Evolutionary conservation across 1,140 invertebrate genomes (phyloP).

Genomic region (Heliothis virescens): DNA sequence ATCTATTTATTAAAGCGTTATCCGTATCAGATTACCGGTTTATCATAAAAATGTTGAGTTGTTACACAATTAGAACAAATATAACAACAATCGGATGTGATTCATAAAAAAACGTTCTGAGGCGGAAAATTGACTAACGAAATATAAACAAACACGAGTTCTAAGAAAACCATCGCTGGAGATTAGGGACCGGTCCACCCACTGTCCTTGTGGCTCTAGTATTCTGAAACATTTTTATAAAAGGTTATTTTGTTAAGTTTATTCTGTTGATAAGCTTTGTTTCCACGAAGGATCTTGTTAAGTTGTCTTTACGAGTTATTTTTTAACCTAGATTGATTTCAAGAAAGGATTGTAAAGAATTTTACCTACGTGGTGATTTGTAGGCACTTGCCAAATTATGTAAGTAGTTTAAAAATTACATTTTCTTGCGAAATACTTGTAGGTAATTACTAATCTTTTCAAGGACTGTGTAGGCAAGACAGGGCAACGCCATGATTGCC

Average conservation of each 20-base stretch:
- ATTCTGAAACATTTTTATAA: constrained; percentile 34
- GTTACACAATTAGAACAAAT: constrained; percentile 23
- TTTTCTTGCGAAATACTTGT: neutral
- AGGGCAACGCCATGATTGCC: neutral
- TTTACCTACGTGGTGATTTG: neutral
- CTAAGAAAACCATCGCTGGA: constrained; percentile 13
- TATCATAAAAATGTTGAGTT: constrained; percentile 19
- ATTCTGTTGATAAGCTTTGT: constrained; percentile 25
- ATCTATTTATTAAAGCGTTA: constrained; percentile 14
- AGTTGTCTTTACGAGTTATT: neutral
- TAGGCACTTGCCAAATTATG: neutral
- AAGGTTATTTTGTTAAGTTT: constrained; percentile 19
- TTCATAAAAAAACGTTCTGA: constrained; percentile 10
- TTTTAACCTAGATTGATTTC: constrained; percentile 12
- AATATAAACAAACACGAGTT: constrained; percentile 15
- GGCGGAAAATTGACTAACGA: constrained; percentile 24
- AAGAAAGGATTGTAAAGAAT: neutral
- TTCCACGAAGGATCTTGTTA: constrained; percentile 15
- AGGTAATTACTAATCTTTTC: constrained; percentile 3
- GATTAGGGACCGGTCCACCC: neutral
- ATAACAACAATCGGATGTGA: neutral
- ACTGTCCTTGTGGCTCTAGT: neutral
- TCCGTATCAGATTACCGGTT: constrained; percentile 21
- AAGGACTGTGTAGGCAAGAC: neutral
- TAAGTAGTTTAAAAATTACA: neutral